Conservation (phyloP, 2,888 invertebrate species). For the Mamestra brassicae region DNA sequence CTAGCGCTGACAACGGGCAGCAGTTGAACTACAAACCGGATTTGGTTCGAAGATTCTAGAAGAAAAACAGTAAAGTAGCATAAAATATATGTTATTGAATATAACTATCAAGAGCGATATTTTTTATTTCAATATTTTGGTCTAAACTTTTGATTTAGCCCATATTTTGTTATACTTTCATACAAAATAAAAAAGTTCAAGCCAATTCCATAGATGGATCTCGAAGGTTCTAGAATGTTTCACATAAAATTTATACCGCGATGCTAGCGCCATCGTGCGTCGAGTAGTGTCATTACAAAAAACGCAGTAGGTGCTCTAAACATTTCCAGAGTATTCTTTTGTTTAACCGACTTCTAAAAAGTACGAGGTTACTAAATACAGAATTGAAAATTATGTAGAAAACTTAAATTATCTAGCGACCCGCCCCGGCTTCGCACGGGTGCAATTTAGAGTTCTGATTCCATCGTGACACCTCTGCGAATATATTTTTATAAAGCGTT, state of each 20-base stretch:
- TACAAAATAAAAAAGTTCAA: conserved; percentile 53
- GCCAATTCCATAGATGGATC: conserved; percentile 75
- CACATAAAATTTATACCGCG: conserved; percentile 28
- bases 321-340: conserved; percentile 69
- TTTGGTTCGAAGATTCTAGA: conserved; percentile 82
- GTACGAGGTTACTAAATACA: neutral
- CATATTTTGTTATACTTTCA: conserved; percentile 48
- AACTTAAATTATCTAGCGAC: too few relatives aligned
- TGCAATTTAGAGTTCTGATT: too few relatives aligned
- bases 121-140: neutral
- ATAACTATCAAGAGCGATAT: conserved; percentile 25
- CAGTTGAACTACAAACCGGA: conserved; percentile 77
- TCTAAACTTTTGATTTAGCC: neutral
- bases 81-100: conserved; percentile 60
- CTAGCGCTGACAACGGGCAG: conserved; percentile 75
- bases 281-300: conserved; percentile 68
- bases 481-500: too few relatives aligned
- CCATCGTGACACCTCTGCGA: too few relatives aligned
- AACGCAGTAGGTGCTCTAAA: conserved; percentile 65
- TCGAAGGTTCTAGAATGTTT: conserved; percentile 80
- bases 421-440: too few relatives aligned
- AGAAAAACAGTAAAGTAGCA: conserved; percentile 33
- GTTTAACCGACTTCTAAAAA: neutral
- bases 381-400: neutral
- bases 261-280: conserved; percentile 68